Evolutionary conservation across 2,888 invertebrate species (phyloP).

Genomic region (Phorcus lineatus): DNA sequence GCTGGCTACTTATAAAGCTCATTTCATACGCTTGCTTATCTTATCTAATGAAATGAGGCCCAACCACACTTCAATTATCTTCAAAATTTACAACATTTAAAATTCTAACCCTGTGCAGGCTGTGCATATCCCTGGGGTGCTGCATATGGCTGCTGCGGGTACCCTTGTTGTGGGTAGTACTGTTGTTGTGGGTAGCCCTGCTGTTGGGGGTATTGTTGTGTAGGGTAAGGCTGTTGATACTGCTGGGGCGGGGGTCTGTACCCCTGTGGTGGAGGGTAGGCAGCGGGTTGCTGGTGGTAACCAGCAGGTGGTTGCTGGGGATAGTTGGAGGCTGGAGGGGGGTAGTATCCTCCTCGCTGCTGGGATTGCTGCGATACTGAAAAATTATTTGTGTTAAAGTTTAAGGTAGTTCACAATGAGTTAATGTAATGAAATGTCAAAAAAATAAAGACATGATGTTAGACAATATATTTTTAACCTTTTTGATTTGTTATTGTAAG

Average conservation of each 20-base stretch:
- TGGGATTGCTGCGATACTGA: background rate
- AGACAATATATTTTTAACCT: too few relatives aligned
- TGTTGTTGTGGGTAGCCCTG: conserved; percentile 45
- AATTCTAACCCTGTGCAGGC: conserved; percentile 19
- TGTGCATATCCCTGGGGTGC: conserved; percentile 32
- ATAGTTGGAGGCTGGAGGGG: conserved; percentile 30
- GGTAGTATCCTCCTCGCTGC: conserved; percentile 35
- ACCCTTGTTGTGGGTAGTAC: conserved; percentile 39
- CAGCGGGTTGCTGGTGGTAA: conserved; percentile 34
- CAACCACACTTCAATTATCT: too few relatives aligned
- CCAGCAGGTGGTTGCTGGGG: conserved; percentile 39
- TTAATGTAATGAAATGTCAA: too few relatives aligned
- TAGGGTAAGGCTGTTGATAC: conserved; percentile 36
- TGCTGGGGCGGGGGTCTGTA: conserved; percentile 34
- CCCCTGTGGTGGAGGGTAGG: conserved; percentile 38
- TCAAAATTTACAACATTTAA: too few relatives aligned
- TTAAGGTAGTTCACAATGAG: too few relatives aligned
- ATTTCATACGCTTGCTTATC: too few relatives aligned
- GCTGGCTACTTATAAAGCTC: too few relatives aligned
- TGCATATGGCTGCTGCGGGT: conserved; percentile 39
- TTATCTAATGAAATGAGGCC: too few relatives aligned
- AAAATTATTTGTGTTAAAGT: background rate
- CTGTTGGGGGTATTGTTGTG: conserved; percentile 43
- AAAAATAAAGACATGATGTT: too few relatives aligned
- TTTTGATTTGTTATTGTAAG: too few relatives aligned